Evolutionary conservation across 2,113 vertebrate species (phyloP), one percentile per base, ranked within the genome.

Genomic region (Nibea albiflora): DNA sequence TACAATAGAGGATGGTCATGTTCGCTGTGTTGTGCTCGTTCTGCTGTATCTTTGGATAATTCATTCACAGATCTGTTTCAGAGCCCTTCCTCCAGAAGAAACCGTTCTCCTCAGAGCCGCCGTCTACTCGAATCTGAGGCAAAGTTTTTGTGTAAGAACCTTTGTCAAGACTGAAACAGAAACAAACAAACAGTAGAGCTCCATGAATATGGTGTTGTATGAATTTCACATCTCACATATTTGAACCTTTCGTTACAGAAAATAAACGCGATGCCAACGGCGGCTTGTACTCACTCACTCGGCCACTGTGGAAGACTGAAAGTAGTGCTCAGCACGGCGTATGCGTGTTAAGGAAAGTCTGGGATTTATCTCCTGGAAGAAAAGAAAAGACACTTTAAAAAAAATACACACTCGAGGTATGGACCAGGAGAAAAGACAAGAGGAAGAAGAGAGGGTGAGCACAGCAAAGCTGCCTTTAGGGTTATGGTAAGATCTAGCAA

Each of bases 311-410:
- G 92, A 85, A 72, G 95, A 89, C 71, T 91, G 91, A 82, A 96
- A 94, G 89, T 96, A 96, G 92, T 93, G 93, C 81, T 99, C 96
- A 99, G 96, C 97, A 99, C 56, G 96, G 95, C 49, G 96, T 96
- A 90, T 97, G 96, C 84, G 96, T 93, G 92, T 97, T 93, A 94
- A 96, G 96, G 96, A 97, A 95, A 96, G 94, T 94, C 80, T 94
- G 86, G 88, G 96, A 93, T 91, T 95, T 90, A 93, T 96, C 94
- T 96, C 95, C 97, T 97, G 87, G 5, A 0, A 5, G 20, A 42
- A 50, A 72, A 39, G 53, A 74, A 80, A 49, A 39, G 46, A 11
- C 4, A 11, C 20, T 35, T 35, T 35, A 35, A 35, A 56, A 54
- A 35, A 46, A 65, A 35, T 15, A 52, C 14, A 22, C 19, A 42